Evolutionary conservation across 1,140 invertebrate genomes (phyloP).

Genomic region (Rhagoletis zephyria): DNA sequence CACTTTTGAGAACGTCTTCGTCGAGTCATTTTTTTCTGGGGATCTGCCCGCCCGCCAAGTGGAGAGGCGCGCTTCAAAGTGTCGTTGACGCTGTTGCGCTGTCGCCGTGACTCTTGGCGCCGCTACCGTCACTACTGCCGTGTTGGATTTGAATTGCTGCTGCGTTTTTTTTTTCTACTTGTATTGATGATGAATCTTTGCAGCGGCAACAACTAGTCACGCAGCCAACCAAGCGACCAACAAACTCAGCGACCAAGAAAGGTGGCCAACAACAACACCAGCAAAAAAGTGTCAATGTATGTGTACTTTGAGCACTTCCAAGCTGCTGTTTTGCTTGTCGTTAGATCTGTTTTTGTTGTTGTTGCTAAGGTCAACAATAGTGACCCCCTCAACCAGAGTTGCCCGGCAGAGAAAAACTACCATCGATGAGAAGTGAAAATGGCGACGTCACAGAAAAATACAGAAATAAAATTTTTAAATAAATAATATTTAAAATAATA

Average conservation of each 20-base stretch:
- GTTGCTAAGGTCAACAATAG: neutral
- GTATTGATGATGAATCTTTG: slow-evolving; percentile 9
- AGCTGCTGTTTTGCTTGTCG: neutral
- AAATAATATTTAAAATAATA: too few species aligned
- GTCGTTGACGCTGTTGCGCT: slow-evolving; percentile 31
- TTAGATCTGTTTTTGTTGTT: neutral
- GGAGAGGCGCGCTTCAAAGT: slow-evolving; percentile 39
- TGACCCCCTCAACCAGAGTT: neutral
- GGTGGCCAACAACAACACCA: neutral
- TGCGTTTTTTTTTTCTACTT: too few species aligned
- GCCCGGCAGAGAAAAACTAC: neutral
- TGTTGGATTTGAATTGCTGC: neutral
- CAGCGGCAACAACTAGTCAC: neutral
- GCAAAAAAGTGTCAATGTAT: slow-evolving; percentile 29
- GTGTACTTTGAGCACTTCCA: neutral
- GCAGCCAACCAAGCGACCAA: neutral
- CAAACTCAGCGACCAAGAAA: neutral
- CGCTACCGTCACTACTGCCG: neutral
- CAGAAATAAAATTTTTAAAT: too few species aligned
- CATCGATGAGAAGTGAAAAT: neutral
- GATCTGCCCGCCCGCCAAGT: neutral
- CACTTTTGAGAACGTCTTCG: neutral
- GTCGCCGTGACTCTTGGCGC: neutral
- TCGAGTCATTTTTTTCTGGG: neutral
- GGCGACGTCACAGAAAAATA: neutral